These are phyloP conservation scores for Oxyura jamaicensis DNA, from an alignment of 2,113 vertebrate species.

Conservation along the genomic window DNA sequence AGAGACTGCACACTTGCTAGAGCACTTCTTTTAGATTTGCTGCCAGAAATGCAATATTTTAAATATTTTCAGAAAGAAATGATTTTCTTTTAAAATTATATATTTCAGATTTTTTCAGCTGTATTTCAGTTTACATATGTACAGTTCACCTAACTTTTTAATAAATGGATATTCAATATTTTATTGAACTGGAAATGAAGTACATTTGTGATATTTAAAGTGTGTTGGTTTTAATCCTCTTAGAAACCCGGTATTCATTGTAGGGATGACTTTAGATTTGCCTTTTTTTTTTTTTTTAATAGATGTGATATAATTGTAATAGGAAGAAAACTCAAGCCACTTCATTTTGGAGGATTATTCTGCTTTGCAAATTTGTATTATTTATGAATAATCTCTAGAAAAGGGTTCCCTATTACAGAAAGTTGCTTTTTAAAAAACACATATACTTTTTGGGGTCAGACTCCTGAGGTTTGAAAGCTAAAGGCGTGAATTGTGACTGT, in stretches of 20 bases:
- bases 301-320: neutral
- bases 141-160: constrained; percentile 77
- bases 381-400: neutral
- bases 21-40: constrained; percentile 69
- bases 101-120: constrained; percentile 78
- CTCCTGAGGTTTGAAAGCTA: neutral
- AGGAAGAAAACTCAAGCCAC: neutral
- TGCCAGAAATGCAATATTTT: constrained; percentile 79
- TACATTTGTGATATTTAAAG: constrained; percentile 50
- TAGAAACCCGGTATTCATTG: constrained; percentile 47
- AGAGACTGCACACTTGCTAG: constrained; percentile 57
- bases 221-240: constrained; percentile 50
- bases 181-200: constrained; percentile 74
- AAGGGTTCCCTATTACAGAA: neutral
- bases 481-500: neutral
- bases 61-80: constrained; percentile 77
- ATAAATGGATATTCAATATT: constrained; percentile 76
- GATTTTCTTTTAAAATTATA: constrained; percentile 72
- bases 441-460: neutral
- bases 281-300: neutral
- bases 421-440: neutral
- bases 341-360: neutral
- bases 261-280: constrained; percentile 29
- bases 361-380: neutral
- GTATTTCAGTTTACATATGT: constrained; percentile 73